These are phyloP conservation scores for Eutolmus rufibarbis DNA, from an alignment of 2,888 invertebrate species.

Conservation along the genomic window DNA sequence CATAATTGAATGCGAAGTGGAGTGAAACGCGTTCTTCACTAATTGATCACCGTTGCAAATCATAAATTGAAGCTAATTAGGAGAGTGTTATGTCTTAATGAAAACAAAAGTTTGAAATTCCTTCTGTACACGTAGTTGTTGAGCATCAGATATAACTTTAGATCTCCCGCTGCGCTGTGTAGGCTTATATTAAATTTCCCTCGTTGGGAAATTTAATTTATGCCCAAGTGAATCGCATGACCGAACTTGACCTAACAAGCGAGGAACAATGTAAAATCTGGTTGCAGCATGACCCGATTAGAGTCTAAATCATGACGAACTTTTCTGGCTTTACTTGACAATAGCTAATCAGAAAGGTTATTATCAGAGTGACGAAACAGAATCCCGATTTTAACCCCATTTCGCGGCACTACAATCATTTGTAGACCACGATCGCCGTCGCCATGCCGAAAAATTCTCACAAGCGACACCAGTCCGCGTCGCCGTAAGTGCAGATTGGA, in stretches of 20 bases:
- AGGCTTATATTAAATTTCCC: neutral
- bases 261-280: neutral
- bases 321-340: neutral
- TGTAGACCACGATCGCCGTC: neutral
- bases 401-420: neutral
- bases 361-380: neutral
- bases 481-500: neutral
- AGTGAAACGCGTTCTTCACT: neutral
- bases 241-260: neutral
- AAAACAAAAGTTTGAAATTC: neutral
- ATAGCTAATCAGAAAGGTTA: conserved; percentile 19
- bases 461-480: neutral
- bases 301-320: neutral
- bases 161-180: neutral
- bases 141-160: neutral
- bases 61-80: neutral
- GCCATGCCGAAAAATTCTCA: neutral
- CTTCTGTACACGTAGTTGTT: neutral
- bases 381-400: conserved; percentile 14
- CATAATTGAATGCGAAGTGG: neutral
- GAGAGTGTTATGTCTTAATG: neutral
- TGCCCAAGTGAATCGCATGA: neutral
- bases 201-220: neutral
- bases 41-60: neutral
- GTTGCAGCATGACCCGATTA: neutral